Percentiles rank a stretch among this genome's conserved stretches.
These are phyloP conservation scores for Oncorhynchus nerka DNA, from an alignment of 2,113 vertebrate species.

Conservation along the genomic window DNA sequence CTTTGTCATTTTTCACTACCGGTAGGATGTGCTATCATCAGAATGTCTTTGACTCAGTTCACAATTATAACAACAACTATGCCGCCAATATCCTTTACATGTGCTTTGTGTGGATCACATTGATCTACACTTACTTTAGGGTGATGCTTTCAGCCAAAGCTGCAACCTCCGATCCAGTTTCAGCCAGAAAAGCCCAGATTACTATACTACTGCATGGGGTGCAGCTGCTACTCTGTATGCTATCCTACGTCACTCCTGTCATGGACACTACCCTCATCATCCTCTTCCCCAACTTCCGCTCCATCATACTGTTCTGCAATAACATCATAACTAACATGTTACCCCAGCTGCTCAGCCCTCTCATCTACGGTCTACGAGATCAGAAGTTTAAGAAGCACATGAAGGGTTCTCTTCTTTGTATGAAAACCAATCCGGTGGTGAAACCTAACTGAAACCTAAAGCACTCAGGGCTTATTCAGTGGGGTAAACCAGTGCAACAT, in stretches of 20 bases:
- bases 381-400: conserved; percentile 30
- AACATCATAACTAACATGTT: conserved; percentile 6
- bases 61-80: not conserved
- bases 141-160: conserved; percentile 20
- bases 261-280: not conserved
- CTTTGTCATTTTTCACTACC: conserved; percentile 1
- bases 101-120: conserved; percentile 16
- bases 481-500: too few species aligned
- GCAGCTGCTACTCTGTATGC: conserved; percentile 25
- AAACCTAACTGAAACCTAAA: not conserved
- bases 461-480: not conserved
- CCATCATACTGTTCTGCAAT: not conserved
- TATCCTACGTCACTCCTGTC: conserved; percentile 1
- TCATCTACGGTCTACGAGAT: conserved; percentile 30
- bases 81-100: not conserved
- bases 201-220: conserved; percentile 27
- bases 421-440: not conserved
- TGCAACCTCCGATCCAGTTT: conserved; percentile 12
- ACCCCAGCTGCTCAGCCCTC: conserved; percentile 24
- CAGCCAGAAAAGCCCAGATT: conserved; percentile 13
- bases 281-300: not conserved
- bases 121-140: conserved; percentile 27
- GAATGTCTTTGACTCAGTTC: not conserved
- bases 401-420: conserved; percentile 4
- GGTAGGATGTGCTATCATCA: not conserved